Evolutionary conservation across 2,888 invertebrate species (phyloP).

Genomic region (Ctena decussata): DNA sequence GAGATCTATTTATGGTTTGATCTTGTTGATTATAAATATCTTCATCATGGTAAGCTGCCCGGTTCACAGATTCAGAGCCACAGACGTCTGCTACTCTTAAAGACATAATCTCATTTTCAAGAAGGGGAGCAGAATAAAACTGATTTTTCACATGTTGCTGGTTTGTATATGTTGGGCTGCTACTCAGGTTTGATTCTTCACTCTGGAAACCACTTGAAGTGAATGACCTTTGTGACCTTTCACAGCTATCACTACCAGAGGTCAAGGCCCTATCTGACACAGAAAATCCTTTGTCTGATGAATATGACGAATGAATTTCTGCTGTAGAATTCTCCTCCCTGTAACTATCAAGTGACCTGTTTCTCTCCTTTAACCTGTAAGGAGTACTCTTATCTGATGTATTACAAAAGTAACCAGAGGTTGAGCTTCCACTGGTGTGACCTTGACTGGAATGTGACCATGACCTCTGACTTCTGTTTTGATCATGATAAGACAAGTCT

Average conservation of each 20-base stretch:
- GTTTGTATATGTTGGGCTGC: conserved; percentile 39
- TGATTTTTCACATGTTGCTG: background rate
- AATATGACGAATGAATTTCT: conserved; percentile 47
- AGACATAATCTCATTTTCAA: conserved; percentile 58
- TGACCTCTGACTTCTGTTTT: background rate
- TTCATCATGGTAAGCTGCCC: background rate
- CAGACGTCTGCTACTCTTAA: background rate
- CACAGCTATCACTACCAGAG: conserved; percentile 30
- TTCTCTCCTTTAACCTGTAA: background rate
- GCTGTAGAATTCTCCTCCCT: conserved; percentile 41
- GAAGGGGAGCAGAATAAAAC: conserved; percentile 43
- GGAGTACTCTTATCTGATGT: conserved; percentile 10
- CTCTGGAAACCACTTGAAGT: conserved; percentile 66
- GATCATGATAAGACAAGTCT: conserved; percentile 34
- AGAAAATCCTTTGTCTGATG: conserved; percentile 55
- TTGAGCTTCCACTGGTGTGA: background rate
- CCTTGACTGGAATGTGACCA: background rate
- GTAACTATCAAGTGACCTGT: conserved; percentile 46
- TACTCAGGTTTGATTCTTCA: conserved; percentile 57
- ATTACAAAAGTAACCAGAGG: background rate
- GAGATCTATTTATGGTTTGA: background rate
- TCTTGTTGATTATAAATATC: background rate
- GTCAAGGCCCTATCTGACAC: conserved; percentile 52
- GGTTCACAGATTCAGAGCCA: background rate
- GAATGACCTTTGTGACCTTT: conserved; percentile 47